Base-by-base conservation (phyloP, 2,888 invertebrate species). In the Conus canariensis region DNA sequence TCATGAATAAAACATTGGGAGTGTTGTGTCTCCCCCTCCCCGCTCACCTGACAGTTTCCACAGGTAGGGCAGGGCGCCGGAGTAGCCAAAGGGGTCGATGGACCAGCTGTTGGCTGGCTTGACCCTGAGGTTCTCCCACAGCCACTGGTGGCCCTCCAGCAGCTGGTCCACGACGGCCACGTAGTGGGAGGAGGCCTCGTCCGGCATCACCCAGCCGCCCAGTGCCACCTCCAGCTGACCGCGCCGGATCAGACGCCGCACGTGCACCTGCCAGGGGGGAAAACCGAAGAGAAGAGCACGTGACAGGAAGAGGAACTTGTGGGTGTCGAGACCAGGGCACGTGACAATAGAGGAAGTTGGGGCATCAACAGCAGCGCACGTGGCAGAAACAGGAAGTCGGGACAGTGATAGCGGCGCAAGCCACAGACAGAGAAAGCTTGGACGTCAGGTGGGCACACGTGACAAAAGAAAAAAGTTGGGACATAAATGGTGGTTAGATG, bases 91-190 rank as follows among this genome's bases (percentile, higher is more conserved):
- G 0, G 96, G 95, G 90, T 96, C 96, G 67, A 96, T 95, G 16
- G 95, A 94, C 96, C 96, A 96, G 86, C 95, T 95, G 93, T 95
- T 96, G 45, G 93, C 91, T 8, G 96, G 96, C 80, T 93, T 94
- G 59, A 96, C 94, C 89, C 98, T 98, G 90, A 96, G 92, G 91
- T 96, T 95, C 70, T 95, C 94, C 92, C 93, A 91, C 87, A 96
- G 92, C 96, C 96, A 96, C 91, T 95, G 95, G 89, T 96, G 96
- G 10, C 96, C 96, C 90, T 96, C 95, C 64, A 96, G 93, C 90
- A 96, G 93, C 92, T 96, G 96, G 90, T 96, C 96, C 67, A 96
- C 94, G 9, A 96, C 92, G 0, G 96, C 94, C 87, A 93, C 94
- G 90, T 95, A 96, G 90, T 95, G 95, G 6, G 96, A 95, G 16